These are phyloP conservation scores for Panorpa germanica DNA, from an alignment of 2,888 invertebrate species.

Conservation along the genomic window DNA sequence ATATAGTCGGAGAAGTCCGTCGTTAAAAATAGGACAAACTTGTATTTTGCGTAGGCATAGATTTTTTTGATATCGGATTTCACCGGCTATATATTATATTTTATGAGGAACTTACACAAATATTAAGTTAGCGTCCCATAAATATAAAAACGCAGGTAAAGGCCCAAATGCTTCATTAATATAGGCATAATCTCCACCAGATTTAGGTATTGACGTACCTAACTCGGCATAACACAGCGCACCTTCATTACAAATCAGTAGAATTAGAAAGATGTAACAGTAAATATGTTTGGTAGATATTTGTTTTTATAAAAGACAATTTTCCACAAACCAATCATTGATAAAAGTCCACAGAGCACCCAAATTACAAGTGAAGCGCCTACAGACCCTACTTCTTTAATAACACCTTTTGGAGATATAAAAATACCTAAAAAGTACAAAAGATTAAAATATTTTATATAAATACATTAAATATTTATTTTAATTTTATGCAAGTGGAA, in stretches of 20 bases:
- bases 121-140: conserved; percentile 94
- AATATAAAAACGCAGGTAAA: conserved; percentile 79
- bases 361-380: conserved; percentile 78
- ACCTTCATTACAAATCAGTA: too few relatives aligned
- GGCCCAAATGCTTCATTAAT: conserved; percentile 84
- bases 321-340: too few relatives aligned
- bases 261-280: too few relatives aligned
- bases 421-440: conserved; percentile 75
- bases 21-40: conserved; percentile 3
- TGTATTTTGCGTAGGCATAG: not conserved
- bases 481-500: conserved; percentile 9
- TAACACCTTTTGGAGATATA: conserved; percentile 86
- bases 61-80: conserved; percentile 5
- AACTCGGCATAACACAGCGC: conserved; percentile 95
- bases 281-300: too few relatives aligned
- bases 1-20: conserved; percentile 2
- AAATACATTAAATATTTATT: conserved; percentile 11
- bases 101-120: conserved; percentile 61
- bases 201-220: conserved; percentile 66
- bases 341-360: conserved; percentile 72
- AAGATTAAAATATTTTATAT: too few relatives aligned
- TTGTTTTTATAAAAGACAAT: too few relatives aligned
- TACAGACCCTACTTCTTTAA: conserved; percentile 75
- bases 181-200: conserved; percentile 95
- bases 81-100: conserved; percentile 5